Percentiles rank a stretch among this genome's conserved stretches.
Conservation (phyloP, 2,113 vertebrate species). For the Apus apus region DNA sequence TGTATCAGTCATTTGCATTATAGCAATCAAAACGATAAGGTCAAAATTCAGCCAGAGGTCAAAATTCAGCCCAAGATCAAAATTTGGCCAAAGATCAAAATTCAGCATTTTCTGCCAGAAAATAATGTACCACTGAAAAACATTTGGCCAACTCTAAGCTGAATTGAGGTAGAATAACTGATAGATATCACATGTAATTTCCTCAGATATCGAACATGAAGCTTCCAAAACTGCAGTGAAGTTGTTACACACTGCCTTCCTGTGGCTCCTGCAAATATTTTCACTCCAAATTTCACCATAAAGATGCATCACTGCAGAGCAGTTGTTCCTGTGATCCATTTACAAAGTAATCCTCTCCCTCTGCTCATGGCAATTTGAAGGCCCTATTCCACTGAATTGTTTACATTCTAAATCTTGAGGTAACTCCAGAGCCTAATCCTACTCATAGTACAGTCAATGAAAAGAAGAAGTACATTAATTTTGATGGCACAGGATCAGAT, state of each 20-base stretch:
- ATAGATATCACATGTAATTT: not conserved
- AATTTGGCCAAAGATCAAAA: conserved; percentile 1
- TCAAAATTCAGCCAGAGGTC: not conserved
- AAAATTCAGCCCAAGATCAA: not conserved
- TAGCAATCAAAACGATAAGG: not conserved
- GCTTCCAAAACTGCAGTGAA: not conserved
- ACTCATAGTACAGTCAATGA: not conserved
- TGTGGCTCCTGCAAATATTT: conserved; percentile 48
- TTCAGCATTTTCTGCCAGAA: not conserved
- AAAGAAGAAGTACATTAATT: not conserved
- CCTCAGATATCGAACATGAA: fast-evolving
- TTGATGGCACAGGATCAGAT: not conserved
- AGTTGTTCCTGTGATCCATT: not conserved
- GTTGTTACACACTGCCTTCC: conserved; percentile 48
- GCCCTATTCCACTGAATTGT: not conserved
- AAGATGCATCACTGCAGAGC: not conserved
- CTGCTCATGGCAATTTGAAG: not conserved
- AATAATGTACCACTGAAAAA: not conserved
- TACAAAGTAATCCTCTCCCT: not conserved
- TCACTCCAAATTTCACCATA: not conserved
- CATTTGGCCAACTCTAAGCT: not conserved
- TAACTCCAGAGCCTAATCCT: not conserved
- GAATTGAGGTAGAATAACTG: not conserved
- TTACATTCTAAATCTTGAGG: not conserved
- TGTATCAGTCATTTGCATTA: not conserved